Percentiles rank a stretch among this genome's conserved stretches.
phyloP scores from a whole-genome alignment of 2,888 invertebrate genomes.

The Heliconius cydno region DNA sequence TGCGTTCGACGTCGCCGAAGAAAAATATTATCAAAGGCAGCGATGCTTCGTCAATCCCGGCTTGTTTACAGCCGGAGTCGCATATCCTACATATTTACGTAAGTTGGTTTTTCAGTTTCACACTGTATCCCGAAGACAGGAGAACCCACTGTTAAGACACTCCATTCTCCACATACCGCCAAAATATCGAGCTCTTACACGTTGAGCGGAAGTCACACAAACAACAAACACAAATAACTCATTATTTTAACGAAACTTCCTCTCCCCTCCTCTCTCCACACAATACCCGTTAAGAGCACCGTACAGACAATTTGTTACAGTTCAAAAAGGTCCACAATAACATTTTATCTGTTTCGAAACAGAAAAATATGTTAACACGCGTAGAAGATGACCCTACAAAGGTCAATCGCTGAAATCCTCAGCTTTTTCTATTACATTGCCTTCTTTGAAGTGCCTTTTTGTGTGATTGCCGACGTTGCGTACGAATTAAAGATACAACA shows the following conservation, averaged over 20 bases:
- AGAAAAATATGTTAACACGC: constrained; percentile 10
- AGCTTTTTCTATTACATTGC: constrained; percentile 11
- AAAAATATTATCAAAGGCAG: constrained; percentile 29
- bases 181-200: too few species aligned
- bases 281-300: neutral
- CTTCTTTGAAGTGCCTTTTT: neutral
- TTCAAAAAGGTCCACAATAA: neutral
- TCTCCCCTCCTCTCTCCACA: too few species aligned
- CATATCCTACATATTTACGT: constrained; percentile 18
- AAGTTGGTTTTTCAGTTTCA: constrained; percentile 36
- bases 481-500: neutral
- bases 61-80: constrained; percentile 28
- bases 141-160: neutral
- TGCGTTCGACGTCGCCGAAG: constrained; percentile 5
- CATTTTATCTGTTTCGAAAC: constrained; percentile 8
- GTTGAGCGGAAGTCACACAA: too few species aligned
- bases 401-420: neutral
- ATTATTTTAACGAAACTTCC: too few species aligned
- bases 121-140: neutral
- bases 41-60: constrained; percentile 18
- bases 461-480: neutral
- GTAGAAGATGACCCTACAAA: neutral
- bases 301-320: neutral
- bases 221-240: too few species aligned
- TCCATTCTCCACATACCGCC: too few species aligned